Evolutionary conservation across 1,140 invertebrate genomes (phyloP).

Genomic region (Drusus annulatus): DNA sequence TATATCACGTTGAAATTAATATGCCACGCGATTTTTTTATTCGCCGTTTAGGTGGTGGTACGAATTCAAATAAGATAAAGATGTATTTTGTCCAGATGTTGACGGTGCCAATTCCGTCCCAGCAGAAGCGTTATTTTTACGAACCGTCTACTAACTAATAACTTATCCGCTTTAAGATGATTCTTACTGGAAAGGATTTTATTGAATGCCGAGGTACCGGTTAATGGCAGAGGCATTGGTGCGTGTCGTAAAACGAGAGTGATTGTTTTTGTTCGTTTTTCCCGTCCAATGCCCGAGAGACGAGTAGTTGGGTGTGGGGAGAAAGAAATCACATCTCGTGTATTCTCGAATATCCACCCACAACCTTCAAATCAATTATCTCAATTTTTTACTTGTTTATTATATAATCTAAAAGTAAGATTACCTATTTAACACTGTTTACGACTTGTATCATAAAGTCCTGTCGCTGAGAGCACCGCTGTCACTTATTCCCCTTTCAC

Average conservation of each 20-base stretch:
- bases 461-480: too few relatives aligned
- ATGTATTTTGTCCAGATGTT: neutral
- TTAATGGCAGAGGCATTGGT: conserved; percentile 6
- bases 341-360: neutral
- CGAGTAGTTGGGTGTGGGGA: neutral
- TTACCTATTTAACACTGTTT: too few relatives aligned
- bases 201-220: neutral
- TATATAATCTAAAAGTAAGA: too few relatives aligned
- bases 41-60: neutral
- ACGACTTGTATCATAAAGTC: too few relatives aligned
- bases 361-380: too few relatives aligned
- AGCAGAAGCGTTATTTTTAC: too few relatives aligned
- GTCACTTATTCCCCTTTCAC: too few relatives aligned
- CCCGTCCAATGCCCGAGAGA: neutral
- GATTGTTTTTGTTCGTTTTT: conserved; percentile 16
- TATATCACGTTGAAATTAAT: conserved; percentile 21
- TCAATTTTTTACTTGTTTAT: too few relatives aligned
- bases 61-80: neutral
- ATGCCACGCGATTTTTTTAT: neutral
- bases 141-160: too few relatives aligned
- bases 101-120: neutral
- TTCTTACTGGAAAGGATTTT: neutral
- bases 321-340: neutral
- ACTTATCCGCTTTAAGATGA: too few relatives aligned
- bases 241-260: conserved; percentile 26